Evolutionary conservation across 1,140 invertebrate genomes (phyloP).

Genomic region (Hycleus cichorii): DNA sequence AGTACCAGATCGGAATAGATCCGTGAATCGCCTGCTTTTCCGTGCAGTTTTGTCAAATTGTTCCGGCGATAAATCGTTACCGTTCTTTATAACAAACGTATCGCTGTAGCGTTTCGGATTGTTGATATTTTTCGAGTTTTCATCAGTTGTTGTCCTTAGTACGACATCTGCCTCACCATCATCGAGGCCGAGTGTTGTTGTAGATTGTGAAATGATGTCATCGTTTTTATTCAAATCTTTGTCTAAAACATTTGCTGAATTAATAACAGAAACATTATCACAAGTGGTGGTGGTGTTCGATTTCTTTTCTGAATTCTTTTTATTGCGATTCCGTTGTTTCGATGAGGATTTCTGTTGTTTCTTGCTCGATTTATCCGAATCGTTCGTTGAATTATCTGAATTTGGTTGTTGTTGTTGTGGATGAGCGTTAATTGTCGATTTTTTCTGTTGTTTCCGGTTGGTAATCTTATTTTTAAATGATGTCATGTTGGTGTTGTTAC

Average conservation of each 20-base stretch:
- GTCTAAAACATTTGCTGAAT: not conserved
- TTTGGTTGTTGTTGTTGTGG: slow-evolving; percentile 6
- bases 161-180: slow-evolving; percentile 23
- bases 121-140: slow-evolving; percentile 9
- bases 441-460: slow-evolving; percentile 28
- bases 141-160: slow-evolving; percentile 13
- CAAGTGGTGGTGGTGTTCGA: not conserved
- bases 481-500: slow-evolving; percentile 29
- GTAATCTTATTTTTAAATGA: slow-evolving; percentile 35
- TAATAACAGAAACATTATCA: not conserved
- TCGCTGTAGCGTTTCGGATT: slow-evolving; percentile 38
- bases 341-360: slow-evolving; percentile 4
- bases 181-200: slow-evolving; percentile 1
- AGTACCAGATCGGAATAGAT: slow-evolving; percentile 31
- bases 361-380: not conserved
- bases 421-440: slow-evolving; percentile 15
- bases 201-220: slow-evolving; percentile 4
- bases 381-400: not conserved
- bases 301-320: slow-evolving; percentile 9
- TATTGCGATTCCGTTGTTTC: slow-evolving; percentile 6
- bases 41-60: slow-evolving; percentile 28
- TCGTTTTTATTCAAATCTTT: not conserved
- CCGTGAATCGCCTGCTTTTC: slow-evolving; percentile 35
- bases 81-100: slow-evolving; percentile 36
- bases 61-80: slow-evolving; percentile 28